phyloP scores from a whole-genome alignment of 2,797 vertebrate genomes.

The Xerus rutilus region DNA sequence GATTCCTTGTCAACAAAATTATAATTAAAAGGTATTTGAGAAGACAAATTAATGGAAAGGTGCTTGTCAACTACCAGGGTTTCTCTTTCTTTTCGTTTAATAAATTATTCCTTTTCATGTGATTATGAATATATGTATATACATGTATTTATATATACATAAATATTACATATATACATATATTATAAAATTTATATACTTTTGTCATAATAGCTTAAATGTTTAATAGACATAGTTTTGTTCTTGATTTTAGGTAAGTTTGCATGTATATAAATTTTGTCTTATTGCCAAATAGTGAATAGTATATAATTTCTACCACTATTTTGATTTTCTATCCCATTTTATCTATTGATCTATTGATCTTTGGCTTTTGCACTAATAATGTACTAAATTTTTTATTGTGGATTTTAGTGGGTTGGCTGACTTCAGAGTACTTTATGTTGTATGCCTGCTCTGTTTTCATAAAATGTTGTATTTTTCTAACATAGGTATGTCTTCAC shows the following conservation, averaged over 20 bases:
- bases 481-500: neutral
- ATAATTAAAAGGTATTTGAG: neutral
- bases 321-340: neutral
- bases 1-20: constrained; percentile 42
- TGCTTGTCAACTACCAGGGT: neutral
- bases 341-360: neutral
- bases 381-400: constrained; percentile 21
- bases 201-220: neutral
- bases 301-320: neutral
- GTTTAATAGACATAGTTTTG: neutral
- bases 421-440: neutral
- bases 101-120: neutral
- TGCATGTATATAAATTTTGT: neutral
- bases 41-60: neutral
- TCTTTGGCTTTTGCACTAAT: neutral
- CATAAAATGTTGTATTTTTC: neutral
- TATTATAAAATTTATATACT: neutral
- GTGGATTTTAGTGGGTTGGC: neutral
- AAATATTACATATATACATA: neutral
- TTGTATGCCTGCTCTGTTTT: neutral
- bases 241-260: neutral
- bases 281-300: neutral
- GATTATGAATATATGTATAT: neutral
- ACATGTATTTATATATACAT: too few relatives aligned
- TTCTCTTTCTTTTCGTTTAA: neutral